Percentiles rank a stretch among this genome's conserved stretches.
phyloP scores from a whole-genome alignment of 2,113 vertebrate species.

The Saguinus imperator region DNA sequence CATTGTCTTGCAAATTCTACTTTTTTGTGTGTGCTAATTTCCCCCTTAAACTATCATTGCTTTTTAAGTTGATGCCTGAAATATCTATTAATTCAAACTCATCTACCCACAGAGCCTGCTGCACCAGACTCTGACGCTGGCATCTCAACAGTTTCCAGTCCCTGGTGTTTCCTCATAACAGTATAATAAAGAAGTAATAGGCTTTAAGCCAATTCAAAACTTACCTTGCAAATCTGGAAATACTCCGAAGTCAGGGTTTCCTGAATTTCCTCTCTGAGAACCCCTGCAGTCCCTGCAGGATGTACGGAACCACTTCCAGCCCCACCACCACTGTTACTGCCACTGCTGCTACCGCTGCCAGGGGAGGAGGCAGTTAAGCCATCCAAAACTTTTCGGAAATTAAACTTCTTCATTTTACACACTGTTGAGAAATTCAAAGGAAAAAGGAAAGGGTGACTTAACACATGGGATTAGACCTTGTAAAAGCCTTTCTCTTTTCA shows the following conservation, averaged over 20 bases:
- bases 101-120: neutral
- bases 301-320: constrained; percentile 81
- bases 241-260: constrained; percentile 95
- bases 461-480: constrained; percentile 71
- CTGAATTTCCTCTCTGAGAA: constrained; percentile 92
- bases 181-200: constrained; percentile 35
- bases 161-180: neutral
- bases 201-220: constrained; percentile 53
- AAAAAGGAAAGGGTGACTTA: constrained; percentile 36
- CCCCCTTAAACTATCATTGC: neutral
- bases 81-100: constrained; percentile 46
- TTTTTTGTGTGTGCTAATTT: constrained; percentile 17
- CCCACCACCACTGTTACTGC: constrained; percentile 79
- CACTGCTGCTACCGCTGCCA: constrained; percentile 85
- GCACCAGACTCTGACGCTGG: neutral
- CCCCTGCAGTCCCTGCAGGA: constrained; percentile 88
- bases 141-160: constrained; percentile 18
- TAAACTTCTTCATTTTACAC: constrained; percentile 96
- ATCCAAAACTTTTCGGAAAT: constrained; percentile 98
- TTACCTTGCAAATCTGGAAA: constrained; percentile 98
- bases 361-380: constrained; percentile 96
- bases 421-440: constrained; percentile 72
- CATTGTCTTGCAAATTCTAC: constrained; percentile 36
- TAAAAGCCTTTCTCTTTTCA: constrained; percentile 72
- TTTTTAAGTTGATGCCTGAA: constrained; percentile 40